Base-by-base conservation (phyloP, 2,888 invertebrate genomes). In the Glaucopsyche alexis region DNA sequence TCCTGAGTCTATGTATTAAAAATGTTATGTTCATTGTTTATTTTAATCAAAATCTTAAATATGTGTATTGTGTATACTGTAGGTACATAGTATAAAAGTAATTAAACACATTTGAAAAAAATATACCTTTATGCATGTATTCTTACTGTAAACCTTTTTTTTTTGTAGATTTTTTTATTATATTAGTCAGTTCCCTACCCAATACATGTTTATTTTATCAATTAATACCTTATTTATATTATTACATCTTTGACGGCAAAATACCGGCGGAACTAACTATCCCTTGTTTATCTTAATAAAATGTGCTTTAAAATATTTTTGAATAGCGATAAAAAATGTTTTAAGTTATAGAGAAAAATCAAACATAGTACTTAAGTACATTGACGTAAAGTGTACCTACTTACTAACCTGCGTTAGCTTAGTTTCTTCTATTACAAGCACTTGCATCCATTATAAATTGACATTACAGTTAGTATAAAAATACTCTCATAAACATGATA, bases 381-480 rank as follows among this genome's bases (percentile, higher is more conserved):
- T 49, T 69, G 47, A 47, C 19, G 19, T 50, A 74, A 49, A 73
- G 42, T 72, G 64, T 69, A 60, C 19, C 55, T 38, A 74, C 74
- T 73, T 74, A 81, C 82, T 67, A 80, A 82, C 82, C 82, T 81
- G 79, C 76, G 77, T 73, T 75, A 75, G 73, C 76, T 79, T 86
- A 88, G 75, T 83, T 79, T 79, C 81, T 82, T 80, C 81, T 81
- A 77, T 79, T 75, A 72, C 76, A 71, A 74, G 76, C 77, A 78
- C 80, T 83, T 76, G 82, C 85, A 82, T 82, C 81, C 89, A 90
- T 89, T 78, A 79, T 83, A 71, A 75, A 80, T 76, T 75, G 74
- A 73, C 81, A 83, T 81, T 77, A 77, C 74, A 75, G 79, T 79
- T 72, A 77, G 73, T 75, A 73, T 38, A 77, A 78, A 78, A 80